Conservation (phyloP, 2,888 invertebrate species). For the Diarsia rubi region DNA sequence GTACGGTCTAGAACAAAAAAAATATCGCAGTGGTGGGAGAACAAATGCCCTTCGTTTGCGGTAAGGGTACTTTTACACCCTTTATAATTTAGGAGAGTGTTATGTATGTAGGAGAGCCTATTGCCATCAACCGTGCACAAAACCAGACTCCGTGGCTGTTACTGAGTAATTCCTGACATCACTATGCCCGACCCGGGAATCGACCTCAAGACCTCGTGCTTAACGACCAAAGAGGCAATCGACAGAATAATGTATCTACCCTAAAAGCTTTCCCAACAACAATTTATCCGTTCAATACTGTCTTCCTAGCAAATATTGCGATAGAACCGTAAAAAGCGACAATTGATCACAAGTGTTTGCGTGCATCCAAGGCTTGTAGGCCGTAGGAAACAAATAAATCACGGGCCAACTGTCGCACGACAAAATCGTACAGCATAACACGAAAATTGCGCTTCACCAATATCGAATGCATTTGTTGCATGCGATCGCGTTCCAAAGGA, state of each 20-base stretch:
- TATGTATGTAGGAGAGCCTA: too few relatives aligned
- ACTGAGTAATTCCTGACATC: too few relatives aligned
- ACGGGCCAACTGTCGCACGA: constrained; percentile 81
- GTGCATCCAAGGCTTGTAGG: constrained; percentile 73
- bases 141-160: too few relatives aligned
- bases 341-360: constrained; percentile 85
- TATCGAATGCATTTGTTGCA: constrained; percentile 87
- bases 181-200: too few relatives aligned
- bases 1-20: too few relatives aligned
- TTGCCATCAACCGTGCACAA: too few relatives aligned
- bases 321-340: constrained; percentile 67
- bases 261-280: constrained; percentile 34
- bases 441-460: constrained; percentile 86
- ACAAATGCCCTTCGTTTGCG: too few relatives aligned
- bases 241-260: background rate
- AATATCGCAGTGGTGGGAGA: too few relatives aligned
- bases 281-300: constrained; percentile 32
- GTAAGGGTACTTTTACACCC: too few relatives aligned
- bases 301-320: constrained; percentile 31
- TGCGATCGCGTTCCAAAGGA: constrained; percentile 78
- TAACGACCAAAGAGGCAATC: background rate
- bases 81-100: too few relatives aligned
- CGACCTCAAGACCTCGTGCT: too few relatives aligned
- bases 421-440: constrained; percentile 84
- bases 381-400: constrained; percentile 80